Evolutionary conservation across 2,888 invertebrate genomes (phyloP), one percentile per base, ranked within the genome.

Genomic region (Sinotaia quadrata): DNA sequence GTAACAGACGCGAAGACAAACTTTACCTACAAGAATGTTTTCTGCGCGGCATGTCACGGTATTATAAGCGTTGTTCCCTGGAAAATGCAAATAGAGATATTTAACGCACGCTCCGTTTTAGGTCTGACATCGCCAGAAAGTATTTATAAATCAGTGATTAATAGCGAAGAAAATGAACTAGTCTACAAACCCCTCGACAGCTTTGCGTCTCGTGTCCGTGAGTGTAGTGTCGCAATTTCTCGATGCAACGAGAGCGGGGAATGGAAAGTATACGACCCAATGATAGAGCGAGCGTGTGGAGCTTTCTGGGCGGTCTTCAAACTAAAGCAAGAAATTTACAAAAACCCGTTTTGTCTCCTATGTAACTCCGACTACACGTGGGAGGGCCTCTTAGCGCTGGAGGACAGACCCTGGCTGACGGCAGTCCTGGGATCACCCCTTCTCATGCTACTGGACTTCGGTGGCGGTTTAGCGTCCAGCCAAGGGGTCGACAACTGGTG

Each of bases 1-100:
- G 63, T 69, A 8, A 57, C 59, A 4, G 63, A 63, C 49, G 33
- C 24, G 1, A 52, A 49, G 27, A 63, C 62, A 27, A 8, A 21
- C n/a, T 24, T 63, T 15, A 63, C 63, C 18, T 69, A 58, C 57
- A 47, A 24, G 8, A 69, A 63, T 58, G 31, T 44, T 5, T 65
- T 63, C 63, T 69, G 69, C 52, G 69, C 69, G 0, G 36, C 37
- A 41, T 69, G 69, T 33, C n/a, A 63, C 41, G 69, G 61, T 18
- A 36, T 36, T 24, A 24, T 12, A 1, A 63, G 63, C n/a, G 4
- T 12, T 4, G 18, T n/a, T 21, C 33, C 44, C 2, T 68, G 68
- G 68, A 12, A 49, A 27, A 21, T 51, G 29, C 2, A 8, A 1
- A 27, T 67, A 29, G 8, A 27, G 4, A 36, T 61, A 15, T 1